phyloP scores from a whole-genome alignment of 1,140 invertebrate species.

The Caenorhabditis latens region DNA sequence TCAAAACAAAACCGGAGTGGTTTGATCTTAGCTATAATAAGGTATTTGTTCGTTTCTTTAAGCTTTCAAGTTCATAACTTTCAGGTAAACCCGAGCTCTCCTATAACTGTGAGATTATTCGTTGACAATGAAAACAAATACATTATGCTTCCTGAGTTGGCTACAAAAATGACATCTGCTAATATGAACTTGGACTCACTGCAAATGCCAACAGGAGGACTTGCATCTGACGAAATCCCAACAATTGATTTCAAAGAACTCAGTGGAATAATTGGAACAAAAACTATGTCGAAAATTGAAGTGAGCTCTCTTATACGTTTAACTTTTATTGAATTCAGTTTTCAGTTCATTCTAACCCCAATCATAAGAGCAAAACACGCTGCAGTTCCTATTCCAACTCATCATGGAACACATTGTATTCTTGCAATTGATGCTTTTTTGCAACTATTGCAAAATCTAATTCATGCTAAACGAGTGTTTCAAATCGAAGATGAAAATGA shows the following conservation, averaged over 20 bases:
- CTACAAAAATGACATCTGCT: no score
- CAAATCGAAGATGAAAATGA: not conserved
- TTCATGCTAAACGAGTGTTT: not conserved
- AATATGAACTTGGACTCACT: not conserved
- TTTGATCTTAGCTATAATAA: no score
- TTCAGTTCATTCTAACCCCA: not conserved
- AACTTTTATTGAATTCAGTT: not conserved
- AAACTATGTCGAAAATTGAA: not conserved
- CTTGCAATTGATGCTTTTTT: not conserved
- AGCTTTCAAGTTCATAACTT: no score
- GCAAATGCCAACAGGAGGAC: not conserved
- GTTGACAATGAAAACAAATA: no score
- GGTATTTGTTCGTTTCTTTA: no score
- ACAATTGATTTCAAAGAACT: not conserved
- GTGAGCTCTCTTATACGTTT: not conserved
- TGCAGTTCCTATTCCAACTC: not conserved
- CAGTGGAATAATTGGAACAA: not conserved
- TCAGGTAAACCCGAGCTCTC: no score
- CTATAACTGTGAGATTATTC: no score
- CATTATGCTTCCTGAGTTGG: no score
- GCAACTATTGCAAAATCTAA: not conserved
- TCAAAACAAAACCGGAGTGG: no score
- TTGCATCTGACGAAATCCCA: not conserved
- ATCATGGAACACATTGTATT: not conserved
- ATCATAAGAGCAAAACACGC: not conserved